phyloP scores from a whole-genome alignment of 2,113 vertebrate genomes.

The Corythornis vintsioides region DNA sequence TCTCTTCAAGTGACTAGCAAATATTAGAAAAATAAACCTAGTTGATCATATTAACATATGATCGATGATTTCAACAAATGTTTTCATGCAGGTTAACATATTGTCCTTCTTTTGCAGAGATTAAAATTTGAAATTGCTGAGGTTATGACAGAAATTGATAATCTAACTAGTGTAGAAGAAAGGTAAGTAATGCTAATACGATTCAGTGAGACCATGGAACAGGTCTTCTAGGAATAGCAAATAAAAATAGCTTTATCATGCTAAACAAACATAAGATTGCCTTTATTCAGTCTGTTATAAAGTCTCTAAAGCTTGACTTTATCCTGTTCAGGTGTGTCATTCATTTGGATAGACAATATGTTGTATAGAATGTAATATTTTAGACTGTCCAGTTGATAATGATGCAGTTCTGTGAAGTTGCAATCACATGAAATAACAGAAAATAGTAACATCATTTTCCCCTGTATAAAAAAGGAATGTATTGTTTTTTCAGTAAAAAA shows the following conservation, averaged over 20 bases:
- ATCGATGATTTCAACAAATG: background rate
- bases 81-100: background rate
- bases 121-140: conserved; percentile 97
- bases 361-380: background rate
- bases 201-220: background rate
- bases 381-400: background rate
- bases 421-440: background rate
- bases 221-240: background rate
- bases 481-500: background rate
- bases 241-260: background rate
- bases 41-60: background rate
- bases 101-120: conserved; percentile 78
- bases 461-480: background rate
- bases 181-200: conserved; percentile 74
- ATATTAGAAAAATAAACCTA: background rate
- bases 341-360: background rate
- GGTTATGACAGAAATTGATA: conserved; percentile 98
- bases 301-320: background rate
- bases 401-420: background rate
- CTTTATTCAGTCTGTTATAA: background rate
- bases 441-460: background rate
- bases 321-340: background rate
- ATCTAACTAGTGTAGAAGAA: conserved; percentile 92
- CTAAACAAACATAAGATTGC: background rate
- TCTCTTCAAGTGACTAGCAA: background rate